Evolutionary conservation across 2,888 invertebrate genomes (phyloP), one percentile per base, ranked within the genome.

Genomic region (Aromia moschata): DNA sequence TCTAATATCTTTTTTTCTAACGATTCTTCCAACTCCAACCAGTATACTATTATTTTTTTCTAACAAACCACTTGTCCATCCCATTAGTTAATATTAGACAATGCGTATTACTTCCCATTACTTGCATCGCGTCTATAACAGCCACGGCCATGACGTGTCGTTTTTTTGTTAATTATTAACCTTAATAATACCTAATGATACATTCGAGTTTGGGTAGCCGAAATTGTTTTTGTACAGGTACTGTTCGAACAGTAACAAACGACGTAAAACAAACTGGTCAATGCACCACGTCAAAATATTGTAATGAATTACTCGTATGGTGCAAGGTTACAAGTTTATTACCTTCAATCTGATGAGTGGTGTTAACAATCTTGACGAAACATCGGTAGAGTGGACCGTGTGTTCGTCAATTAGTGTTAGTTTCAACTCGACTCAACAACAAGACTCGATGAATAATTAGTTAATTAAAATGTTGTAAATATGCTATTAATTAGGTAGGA

Each of bases 151-250:
- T 49, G 49, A 49, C 38, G 9, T 37, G n/a, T n/a, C 16, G 7
- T 17, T 18, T 3, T 38, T 49, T 49, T 49, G 18, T 49, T 38
- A 49, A 49, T 49, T 38, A 49, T 37, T 37, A 37, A 49, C 18
- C 38, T 38, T 49, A 20, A 49, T 49, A 46, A 46, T 36, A 36
- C 30, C 45, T 17, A 40, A 40, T 40, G 25, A 16, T 36, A 33
- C 49, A 10, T 14, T 49, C 49, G 10, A 18, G 37, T 49, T 36
- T 49, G 38, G 25, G 37, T 37, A 38, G 20, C 49, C 25, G 38
- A 38, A 37, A 15, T 49, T 49, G 38, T 46, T 33, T 46, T 20
- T 18, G 36, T 33, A 46, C 33, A 46, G n/a, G 46, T 17, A 18
- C 20, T 49, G 20, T 38, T 20, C 15, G 38, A 25, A 20, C 25